Base-by-base conservation (phyloP, 2,888 invertebrate species). In the Ischnura elegans region DNA sequence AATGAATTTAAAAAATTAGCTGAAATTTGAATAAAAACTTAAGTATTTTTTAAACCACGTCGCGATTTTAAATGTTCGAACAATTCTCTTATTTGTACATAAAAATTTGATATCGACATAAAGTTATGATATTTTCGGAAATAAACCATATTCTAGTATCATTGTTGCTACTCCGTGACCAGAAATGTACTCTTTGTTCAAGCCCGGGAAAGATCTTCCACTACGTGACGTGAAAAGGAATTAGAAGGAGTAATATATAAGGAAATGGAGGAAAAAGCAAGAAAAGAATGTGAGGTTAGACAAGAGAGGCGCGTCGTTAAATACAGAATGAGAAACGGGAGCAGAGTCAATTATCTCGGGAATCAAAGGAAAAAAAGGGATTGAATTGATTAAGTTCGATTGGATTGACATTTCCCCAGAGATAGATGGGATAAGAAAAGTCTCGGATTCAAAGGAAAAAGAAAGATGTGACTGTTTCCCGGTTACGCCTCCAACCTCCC, bases 321-420 rank as follows among this genome's bases (percentile, higher is more conserved):
- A 61, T 61, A 61, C 61, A 61, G 61, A 61, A 25, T 25, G 61
- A 61, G 61, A 25, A 21, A 55, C 47, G 61, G 61, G 61, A 36
- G n/a, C 10, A 4, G 76, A 76, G 76, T 76, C 36, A 76, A 76
- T 76, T 36, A 76, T 76, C 36, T 76, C 76, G 76, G 8, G 76
- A 76, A n/a, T 10, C 76, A 36, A 16, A 25, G 76, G 19, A 51
- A 51, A 51, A 51, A 76, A 76, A 8, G 66, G 76, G 76, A 76
- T 36, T 29, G 36, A 76, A 76, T 76, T 61, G 61, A 61, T 61
- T 76, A 76, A 76, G 76, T 76, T 76, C 76, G 76, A 76, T 76
- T 16, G 36, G 29, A 76, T 36, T 76, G 76, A 76, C 2, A 36
- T 76, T 76, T 76, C 76, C 76, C 76, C 76, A 10, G 76, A 36